These are phyloP conservation scores for Nerophis ophidion DNA, from an alignment of 2,113 vertebrate species.

Conservation along the genomic window DNA sequence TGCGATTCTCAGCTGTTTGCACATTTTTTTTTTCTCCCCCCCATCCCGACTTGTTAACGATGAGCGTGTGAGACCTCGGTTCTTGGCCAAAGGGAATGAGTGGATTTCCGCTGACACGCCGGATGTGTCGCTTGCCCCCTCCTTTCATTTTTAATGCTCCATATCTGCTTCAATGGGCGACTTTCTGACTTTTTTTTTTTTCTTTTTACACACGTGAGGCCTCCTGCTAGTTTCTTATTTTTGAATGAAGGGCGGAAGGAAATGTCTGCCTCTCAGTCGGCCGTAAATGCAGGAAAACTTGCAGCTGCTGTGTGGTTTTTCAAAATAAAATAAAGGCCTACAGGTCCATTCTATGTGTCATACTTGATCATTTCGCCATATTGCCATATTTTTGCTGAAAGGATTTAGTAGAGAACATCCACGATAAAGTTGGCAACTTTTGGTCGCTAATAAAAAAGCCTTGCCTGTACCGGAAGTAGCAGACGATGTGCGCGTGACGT, in stretches of 20 bases:
- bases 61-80: conserved; percentile 11
- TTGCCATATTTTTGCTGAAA: too few species aligned
- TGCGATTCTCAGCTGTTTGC: not conserved
- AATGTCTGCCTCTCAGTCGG: conserved; percentile 31
- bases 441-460: too few species aligned
- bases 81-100: conserved; percentile 18
- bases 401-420: too few species aligned
- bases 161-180: not conserved
- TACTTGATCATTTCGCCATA: too few species aligned
- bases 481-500: too few species aligned
- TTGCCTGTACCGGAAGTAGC: too few species aligned
- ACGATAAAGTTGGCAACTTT: too few species aligned
- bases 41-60: not conserved
- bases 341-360: too few species aligned
- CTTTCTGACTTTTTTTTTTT: not conserved
- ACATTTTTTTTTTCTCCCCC: not conserved
- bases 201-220: not conserved
- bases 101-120: conserved; percentile 20
- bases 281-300: conserved; percentile 14
- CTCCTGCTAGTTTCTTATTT: conserved; percentile 31
- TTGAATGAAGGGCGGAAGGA: conserved; percentile 25
- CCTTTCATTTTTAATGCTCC: not conserved
- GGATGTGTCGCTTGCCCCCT: conserved; percentile 22
- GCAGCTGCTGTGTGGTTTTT: conserved; percentile 4
- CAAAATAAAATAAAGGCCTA: too few species aligned